These are phyloP conservation scores for Drosophila ezoana DNA, from an alignment of 2,888 invertebrate genomes.

Conservation along the genomic window DNA sequence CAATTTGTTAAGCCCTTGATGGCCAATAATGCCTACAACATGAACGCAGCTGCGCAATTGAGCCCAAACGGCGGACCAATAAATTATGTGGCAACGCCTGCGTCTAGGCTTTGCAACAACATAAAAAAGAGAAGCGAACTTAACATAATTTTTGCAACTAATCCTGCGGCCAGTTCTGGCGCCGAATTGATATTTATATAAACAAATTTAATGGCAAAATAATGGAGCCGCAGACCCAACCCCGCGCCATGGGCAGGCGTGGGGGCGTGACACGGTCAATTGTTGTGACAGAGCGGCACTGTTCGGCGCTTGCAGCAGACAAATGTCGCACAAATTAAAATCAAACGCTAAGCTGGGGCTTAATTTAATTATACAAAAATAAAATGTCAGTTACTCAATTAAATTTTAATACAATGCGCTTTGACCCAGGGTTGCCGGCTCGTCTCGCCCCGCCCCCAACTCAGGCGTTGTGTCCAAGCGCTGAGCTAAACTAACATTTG, in stretches of 20 bases:
- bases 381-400: conserved; percentile 85
- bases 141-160: conserved; percentile 76
- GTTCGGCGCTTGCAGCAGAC: conserved; percentile 44
- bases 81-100: conserved; percentile 66
- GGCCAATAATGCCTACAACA: conserved; percentile 50
- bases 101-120: conserved; percentile 46
- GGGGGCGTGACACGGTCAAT: conserved; percentile 25
- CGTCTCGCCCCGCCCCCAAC: background rate
- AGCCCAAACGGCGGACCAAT: conserved; percentile 50
- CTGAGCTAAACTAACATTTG: conserved; percentile 74
- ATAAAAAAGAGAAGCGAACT: conserved; percentile 44
- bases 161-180: conserved; percentile 64
- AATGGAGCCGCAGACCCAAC: conserved; percentile 43
- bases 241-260: background rate
- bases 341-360: conserved; percentile 84
- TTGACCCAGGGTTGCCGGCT: conserved; percentile 33
- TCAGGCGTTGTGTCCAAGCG: conserved; percentile 20
- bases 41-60: conserved; percentile 62
- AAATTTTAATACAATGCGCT: conserved; percentile 82
- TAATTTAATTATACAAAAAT: conserved; percentile 84
- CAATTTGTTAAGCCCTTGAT: conserved; percentile 72
- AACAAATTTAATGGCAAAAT: conserved; percentile 76
- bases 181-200: conserved; percentile 76
- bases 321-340: conserved; percentile 83
- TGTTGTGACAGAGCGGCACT: conserved; percentile 51